phyloP scores from a whole-genome alignment of 2,888 invertebrate species.

The Norana najaformis region DNA sequence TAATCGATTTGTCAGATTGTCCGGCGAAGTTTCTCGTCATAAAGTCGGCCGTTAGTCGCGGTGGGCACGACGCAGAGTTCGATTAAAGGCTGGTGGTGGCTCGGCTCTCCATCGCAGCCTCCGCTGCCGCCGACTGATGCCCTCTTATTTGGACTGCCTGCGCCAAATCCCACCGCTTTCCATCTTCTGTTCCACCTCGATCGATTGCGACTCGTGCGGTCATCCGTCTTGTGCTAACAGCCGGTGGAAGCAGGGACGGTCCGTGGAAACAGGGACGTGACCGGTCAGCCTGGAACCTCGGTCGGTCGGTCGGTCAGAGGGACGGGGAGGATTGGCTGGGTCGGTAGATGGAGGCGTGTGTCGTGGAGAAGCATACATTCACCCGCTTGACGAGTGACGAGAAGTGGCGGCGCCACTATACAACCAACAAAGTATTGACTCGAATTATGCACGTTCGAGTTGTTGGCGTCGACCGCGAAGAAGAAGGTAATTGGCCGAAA shows the following conservation, averaged over 20 bases:
- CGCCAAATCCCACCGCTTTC: conserved; percentile 13
- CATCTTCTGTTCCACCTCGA: neutral
- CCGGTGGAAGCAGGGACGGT: conserved; percentile 1
- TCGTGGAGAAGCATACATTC: neutral
- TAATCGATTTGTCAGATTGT: conserved; percentile 7
- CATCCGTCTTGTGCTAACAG: conserved; percentile 13
- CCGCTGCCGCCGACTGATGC: neutral
- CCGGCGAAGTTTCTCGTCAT: conserved; percentile 4
- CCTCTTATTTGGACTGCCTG: conserved; percentile 13
- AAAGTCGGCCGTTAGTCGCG: conserved; percentile 1
- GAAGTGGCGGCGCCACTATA: neutral
- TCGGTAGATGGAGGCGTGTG: neutral
- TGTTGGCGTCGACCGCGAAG: neutral
- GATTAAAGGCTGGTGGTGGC: neutral
- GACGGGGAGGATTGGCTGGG: neutral
- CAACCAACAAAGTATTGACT: neutral
- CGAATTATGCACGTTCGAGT: neutral
- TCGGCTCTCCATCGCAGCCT: neutral
- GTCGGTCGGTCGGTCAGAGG: neutral
- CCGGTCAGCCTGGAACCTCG: neutral
- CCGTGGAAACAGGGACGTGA: neutral
- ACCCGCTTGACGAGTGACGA: conserved; percentile 3
- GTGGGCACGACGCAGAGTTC: neutral
- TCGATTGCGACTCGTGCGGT: neutral
- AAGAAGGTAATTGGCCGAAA: neutral